Evolutionary conservation across 2,888 invertebrate species (phyloP).

Genomic region (Kuschelorhynchus macadamiae): DNA sequence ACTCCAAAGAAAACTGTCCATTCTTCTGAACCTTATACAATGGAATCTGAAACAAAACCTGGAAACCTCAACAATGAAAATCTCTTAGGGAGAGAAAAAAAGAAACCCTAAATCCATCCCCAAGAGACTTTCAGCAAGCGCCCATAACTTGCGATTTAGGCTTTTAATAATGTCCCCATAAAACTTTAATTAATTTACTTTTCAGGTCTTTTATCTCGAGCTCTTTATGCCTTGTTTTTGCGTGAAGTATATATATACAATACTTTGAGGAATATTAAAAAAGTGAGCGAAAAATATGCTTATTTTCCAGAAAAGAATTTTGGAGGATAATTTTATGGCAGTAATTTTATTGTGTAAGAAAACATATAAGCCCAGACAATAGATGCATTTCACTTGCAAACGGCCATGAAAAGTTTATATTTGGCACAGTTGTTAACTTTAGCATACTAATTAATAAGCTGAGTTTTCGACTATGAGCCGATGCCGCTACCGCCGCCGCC

Average conservation of each 20-base stretch:
- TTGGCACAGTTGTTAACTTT: too few relatives aligned
- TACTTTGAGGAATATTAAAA: slow-evolving; percentile 26
- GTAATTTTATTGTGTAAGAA: too few relatives aligned
- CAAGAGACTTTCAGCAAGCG: slow-evolving; percentile 39
- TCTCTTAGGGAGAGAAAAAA: slow-evolving; percentile 28
- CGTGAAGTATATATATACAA: slow-evolving; percentile 25
- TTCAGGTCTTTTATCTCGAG: slow-evolving; percentile 40
- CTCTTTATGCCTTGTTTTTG: slow-evolving; percentile 36
- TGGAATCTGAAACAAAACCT: slow-evolving; percentile 41
- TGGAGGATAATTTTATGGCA: too few relatives aligned
- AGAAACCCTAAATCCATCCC: slow-evolving; percentile 29
- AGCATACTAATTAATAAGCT: too few relatives aligned
- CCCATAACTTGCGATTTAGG: slow-evolving; percentile 48
- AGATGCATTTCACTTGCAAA: too few relatives aligned
- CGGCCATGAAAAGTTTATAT: too few relatives aligned
- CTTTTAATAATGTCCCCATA: slow-evolving; percentile 48
- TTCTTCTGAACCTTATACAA: slow-evolving; percentile 16
- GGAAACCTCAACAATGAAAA: slow-evolving; percentile 41
- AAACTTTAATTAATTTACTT: slow-evolving; percentile 50
- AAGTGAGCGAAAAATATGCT: slow-evolving; percentile 20
- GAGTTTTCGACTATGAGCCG: too few relatives aligned
- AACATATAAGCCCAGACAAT: too few relatives aligned
- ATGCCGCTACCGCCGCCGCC: too few relatives aligned
- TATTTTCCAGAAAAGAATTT: slow-evolving; percentile 15
- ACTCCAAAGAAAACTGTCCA: slow-evolving; percentile 32